phyloP scores from a whole-genome alignment of 2,113 vertebrate genomes.

The Microcebus murinus region DNA sequence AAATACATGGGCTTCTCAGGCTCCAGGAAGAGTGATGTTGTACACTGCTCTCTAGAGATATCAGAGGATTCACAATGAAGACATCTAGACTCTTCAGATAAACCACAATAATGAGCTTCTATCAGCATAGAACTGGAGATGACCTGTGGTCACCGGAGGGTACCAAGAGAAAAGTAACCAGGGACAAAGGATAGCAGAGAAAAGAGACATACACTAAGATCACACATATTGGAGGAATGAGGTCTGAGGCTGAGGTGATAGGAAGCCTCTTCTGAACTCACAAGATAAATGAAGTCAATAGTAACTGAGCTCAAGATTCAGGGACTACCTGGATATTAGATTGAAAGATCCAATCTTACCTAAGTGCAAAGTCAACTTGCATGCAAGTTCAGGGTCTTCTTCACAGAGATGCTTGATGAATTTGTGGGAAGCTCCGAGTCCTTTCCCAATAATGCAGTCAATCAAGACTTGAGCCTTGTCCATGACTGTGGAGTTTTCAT shows the following conservation, averaged over 20 bases:
- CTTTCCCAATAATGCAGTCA: constrained; percentile 79
- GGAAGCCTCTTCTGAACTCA: neutral
- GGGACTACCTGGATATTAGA: neutral
- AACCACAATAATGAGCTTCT: neutral
- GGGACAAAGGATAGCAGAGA: too few relatives aligned
- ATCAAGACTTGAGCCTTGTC: constrained; percentile 80
- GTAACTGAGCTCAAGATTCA: too few relatives aligned
- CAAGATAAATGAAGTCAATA: neutral
- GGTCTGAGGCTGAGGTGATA: neutral
- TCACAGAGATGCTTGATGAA: constrained; percentile 63
- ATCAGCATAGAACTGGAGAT: neutral
- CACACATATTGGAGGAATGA: too few relatives aligned
- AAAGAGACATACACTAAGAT: too few relatives aligned
- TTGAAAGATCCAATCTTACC: neutral
- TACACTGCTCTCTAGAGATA: neutral
- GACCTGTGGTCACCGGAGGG: neutral
- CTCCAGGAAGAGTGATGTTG: neutral
- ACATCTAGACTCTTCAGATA: neutral
- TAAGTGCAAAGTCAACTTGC: constrained; percentile 28
- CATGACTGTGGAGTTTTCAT: fast-evolving
- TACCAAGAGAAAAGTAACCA: neutral
- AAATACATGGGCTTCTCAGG: neutral
- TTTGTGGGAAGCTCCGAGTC: constrained; percentile 55
- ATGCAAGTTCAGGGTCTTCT: constrained; percentile 28
- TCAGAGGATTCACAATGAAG: neutral